Evolutionary conservation across 2,113 vertebrate species (phyloP).

Genomic region (Alexandromys fortis): DNA sequence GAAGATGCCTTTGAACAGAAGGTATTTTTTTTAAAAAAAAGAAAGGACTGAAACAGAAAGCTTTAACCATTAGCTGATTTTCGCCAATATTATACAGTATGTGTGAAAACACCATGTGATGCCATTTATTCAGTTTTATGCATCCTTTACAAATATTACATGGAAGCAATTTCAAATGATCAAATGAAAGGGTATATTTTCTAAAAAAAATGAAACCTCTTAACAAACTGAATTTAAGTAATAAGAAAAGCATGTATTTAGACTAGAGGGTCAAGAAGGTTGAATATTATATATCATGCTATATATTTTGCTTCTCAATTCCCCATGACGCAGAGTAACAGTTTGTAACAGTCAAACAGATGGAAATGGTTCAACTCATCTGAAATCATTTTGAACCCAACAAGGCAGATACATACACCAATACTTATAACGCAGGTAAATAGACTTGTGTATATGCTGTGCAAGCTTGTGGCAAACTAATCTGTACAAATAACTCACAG

Average conservation of each 20-base stretch:
- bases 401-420: constrained; percentile 19
- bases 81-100: background rate
- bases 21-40: background rate
- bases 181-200: background rate
- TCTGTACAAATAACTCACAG: constrained; percentile 52
- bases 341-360: constrained; percentile 31
- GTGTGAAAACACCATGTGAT: background rate
- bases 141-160: background rate
- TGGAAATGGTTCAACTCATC: background rate
- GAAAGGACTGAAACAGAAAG: background rate
- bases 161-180: constrained; percentile 6
- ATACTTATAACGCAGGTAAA: constrained; percentile 43
- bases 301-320: background rate
- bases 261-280: background rate
- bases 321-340: background rate
- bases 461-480: constrained; percentile 30
- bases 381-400: constrained; percentile 41
- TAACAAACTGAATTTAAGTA: constrained; percentile 30
- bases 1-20: background rate
- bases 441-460: constrained; percentile 19
- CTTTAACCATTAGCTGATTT: background rate
- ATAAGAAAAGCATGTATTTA: background rate
- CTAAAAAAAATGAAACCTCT: background rate
- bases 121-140: background rate
- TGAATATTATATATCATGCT: constrained; percentile 1